Evolutionary conservation across 2,888 invertebrate species (phyloP), one percentile per base, ranked within the genome.

Genomic region (Ametastegia equiseti): DNA sequence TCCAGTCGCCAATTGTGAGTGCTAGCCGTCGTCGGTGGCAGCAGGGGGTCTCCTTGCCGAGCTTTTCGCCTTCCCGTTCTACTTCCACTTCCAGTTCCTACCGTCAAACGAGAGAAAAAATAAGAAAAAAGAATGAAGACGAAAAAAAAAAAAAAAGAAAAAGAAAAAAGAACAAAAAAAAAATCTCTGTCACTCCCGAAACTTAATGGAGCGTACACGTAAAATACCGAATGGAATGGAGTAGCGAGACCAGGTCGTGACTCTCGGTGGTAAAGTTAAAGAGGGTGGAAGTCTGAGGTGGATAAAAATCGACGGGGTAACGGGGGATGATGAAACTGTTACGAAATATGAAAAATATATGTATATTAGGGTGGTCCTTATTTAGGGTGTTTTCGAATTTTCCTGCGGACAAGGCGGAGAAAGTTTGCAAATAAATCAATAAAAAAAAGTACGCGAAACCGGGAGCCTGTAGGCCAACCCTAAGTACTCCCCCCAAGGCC

Each of bases 1-100:
- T 78, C 78, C 78, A 75, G 78, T 78, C 60, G 30, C 78, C 78
- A 78, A 78, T 78, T 78, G 60, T 78, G 78, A 78, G 60, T 75
- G 78, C 78, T 60, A 60, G 78, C 30, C 75, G 33, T 54, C 45
- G 65, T 30, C 47, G 71, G n/a, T 23, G 39, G n/a, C 39, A 67
- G 36, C 75, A 33, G 75, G 75, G 75, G 75, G 36, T 9, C 19
- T 36, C 27, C 54, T 15, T n/a, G 54, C n/a, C 23, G 67, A 47
- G 71, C 30, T 45, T 42, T 30, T 54, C 23, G 15, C 15, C n/a
- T n/a, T 27, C 71, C 27, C 45, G 42, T 47, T 71, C 19, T 54
- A 15, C 27, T 9, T 63, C 2, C 27, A 9, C 4, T 23, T 27
- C 11, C 6, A 30, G 11, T n/a, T n/a, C n/a, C n/a, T n/a, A 50